Percentiles rank a stretch among this genome's conserved stretches.
Evolutionary conservation across 2,888 invertebrate species (phyloP).

Genomic region (Anoncus sp.): DNA sequence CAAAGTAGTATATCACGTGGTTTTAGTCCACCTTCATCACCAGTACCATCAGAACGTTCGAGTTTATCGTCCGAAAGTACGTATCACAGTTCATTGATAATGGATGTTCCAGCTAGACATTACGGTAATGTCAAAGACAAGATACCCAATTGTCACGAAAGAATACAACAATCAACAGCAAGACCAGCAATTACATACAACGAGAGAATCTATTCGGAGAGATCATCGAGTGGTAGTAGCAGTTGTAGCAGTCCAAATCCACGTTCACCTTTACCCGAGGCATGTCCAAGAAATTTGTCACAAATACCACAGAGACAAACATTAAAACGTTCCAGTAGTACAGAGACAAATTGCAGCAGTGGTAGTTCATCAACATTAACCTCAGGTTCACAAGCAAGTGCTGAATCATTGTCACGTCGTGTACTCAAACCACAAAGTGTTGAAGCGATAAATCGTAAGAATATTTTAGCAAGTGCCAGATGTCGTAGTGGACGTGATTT

Average conservation of each 20-base stretch:
- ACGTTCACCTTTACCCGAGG: constrained; percentile 68
- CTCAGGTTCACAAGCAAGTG: constrained; percentile 90
- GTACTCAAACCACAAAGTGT: constrained; percentile 92
- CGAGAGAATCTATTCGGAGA: constrained; percentile 76
- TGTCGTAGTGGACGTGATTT: constrained; percentile 92
- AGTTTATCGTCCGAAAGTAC: constrained; percentile 84
- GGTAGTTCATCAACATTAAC: constrained; percentile 90
- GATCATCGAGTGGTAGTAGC: constrained; percentile 83
- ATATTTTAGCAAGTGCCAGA: constrained; percentile 94
- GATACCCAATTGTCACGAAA: constrained; percentile 31
- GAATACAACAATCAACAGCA: constrained; percentile 52
- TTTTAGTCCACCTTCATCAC: constrained; percentile 90
- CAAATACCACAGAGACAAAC: constrained; percentile 81
- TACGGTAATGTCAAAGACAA: constrained; percentile 59
- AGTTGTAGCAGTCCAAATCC: constrained; percentile 73
- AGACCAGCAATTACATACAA: constrained; percentile 55
- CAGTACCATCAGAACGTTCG: constrained; percentile 86
- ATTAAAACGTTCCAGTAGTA: constrained; percentile 88
- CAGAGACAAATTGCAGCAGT: constrained; percentile 89
- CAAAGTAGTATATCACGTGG: constrained; percentile 91
- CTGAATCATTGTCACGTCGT: constrained; percentile 84
- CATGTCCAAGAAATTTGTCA: constrained; percentile 68
- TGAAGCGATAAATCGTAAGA: constrained; percentile 93
- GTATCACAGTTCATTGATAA: constrained; percentile 80
- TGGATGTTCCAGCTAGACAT: constrained; percentile 77